Conservation (phyloP, 2,113 vertebrate species). For the Triplophysa dalaica region DNA sequence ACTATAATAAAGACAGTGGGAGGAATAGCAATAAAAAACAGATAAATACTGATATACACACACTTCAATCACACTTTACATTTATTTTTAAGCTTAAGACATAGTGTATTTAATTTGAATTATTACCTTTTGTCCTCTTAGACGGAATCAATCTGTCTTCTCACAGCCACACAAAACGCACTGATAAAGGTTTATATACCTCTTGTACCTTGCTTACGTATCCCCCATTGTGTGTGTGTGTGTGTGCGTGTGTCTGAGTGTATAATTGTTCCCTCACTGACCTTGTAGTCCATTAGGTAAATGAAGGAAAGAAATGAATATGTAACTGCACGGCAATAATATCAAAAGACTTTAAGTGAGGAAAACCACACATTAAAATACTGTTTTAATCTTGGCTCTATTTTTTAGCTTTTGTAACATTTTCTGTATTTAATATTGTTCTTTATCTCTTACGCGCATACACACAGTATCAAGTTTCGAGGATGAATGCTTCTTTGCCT, state of each 20-base stretch:
- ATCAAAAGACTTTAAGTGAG: background rate
- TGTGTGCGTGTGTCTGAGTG: slow-evolving; percentile 29
- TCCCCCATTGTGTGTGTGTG: background rate
- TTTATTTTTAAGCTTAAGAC: background rate
- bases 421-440: slow-evolving; percentile 32
- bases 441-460: slow-evolving; percentile 44
- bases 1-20: slow-evolving; percentile 29
- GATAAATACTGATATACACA: background rate
- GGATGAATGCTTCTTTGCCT: slow-evolving; percentile 61
- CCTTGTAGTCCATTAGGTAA: slow-evolving; percentile 62
- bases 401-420: slow-evolving; percentile 26
- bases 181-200: background rate
- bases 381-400: background rate
- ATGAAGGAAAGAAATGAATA: slow-evolving; percentile 58
- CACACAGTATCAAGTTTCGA: slow-evolving; percentile 61
- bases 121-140: slow-evolving; percentile 41
- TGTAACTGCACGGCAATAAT: slow-evolving; percentile 41
- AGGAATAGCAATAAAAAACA: background rate
- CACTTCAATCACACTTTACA: background rate
- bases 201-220: slow-evolving; percentile 5
- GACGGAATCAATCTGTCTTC: background rate
- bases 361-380: background rate
- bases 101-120: background rate
- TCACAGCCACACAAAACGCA: background rate
- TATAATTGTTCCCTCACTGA: slow-evolving; percentile 57